Conservation (phyloP, 2,113 vertebrate genomes). For the Pimephales promelas region DNA sequence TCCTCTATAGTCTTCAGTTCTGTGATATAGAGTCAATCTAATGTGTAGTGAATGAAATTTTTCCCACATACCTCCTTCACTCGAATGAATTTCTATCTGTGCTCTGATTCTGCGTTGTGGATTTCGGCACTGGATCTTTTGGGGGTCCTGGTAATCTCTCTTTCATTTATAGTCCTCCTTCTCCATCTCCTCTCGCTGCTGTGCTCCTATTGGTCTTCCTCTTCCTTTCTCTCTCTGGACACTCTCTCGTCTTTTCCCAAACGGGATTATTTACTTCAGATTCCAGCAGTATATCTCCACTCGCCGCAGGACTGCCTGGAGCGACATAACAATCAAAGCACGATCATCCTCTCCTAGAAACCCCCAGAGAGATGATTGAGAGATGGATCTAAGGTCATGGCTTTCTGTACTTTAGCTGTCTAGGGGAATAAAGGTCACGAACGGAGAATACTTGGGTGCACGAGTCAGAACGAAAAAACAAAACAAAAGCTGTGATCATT, state of each 20-base stretch:
- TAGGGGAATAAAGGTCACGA: slow-evolving; percentile 15
- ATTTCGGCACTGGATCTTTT: neutral
- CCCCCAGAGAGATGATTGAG: slow-evolving; percentile 55
- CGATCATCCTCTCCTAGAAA: slow-evolving; percentile 43
- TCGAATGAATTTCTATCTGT: neutral
- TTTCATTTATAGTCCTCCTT: slow-evolving; percentile 23
- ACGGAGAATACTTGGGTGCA: neutral
- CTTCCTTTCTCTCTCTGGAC: slow-evolving; percentile 19
- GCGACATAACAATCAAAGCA: slow-evolving; percentile 58
- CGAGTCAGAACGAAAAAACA: neutral
- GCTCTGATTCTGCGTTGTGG: neutral
- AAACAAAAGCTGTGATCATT: neutral
- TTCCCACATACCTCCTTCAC: slow-evolving; percentile 4
- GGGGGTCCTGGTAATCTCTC: neutral
- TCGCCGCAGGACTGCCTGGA: slow-evolving; percentile 56
- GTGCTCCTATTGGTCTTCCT: slow-evolving; percentile 25
- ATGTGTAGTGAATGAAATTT: neutral
- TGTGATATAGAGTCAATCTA: neutral
- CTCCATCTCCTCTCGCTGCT: neutral
- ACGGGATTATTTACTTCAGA: slow-evolving; percentile 56
- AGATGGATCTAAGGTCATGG: slow-evolving; percentile 27
- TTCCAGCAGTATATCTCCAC: slow-evolving; percentile 43
- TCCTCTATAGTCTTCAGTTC: neutral
- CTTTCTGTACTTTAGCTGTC: neutral
- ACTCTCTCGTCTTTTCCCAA: slow-evolving; percentile 48